phyloP scores from a whole-genome alignment of 2,888 invertebrate species.

The Napeogenes sylphis region DNA sequence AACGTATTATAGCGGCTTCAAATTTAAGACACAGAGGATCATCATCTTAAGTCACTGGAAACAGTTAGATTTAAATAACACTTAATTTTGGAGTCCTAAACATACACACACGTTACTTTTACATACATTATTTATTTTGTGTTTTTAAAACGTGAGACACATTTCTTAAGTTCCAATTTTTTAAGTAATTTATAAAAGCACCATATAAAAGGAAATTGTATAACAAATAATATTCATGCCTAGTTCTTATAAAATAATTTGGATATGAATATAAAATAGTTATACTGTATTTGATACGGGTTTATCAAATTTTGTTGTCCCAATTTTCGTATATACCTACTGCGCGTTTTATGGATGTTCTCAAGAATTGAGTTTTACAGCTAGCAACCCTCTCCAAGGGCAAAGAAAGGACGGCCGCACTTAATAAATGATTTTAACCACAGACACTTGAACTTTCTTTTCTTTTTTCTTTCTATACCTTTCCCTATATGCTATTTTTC shows the following conservation, averaged over 20 bases:
- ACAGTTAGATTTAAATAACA: too few species aligned
- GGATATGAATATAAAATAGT: background rate
- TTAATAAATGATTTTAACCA: constrained; percentile 6
- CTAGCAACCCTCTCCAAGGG: constrained; percentile 3
- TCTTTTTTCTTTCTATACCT: background rate
- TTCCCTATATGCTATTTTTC: background rate
- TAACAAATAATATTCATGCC: background rate
- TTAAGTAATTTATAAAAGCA: background rate
- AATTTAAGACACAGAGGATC: too few species aligned
- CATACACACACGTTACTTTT: too few species aligned
- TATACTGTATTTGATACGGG: background rate
- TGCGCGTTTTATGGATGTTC: constrained; percentile 1
- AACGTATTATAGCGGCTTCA: too few species aligned
- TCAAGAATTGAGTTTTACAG: constrained; percentile 8
- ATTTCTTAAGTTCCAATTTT: background rate
- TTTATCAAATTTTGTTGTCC: background rate
- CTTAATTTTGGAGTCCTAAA: too few species aligned
- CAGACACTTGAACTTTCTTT: background rate
- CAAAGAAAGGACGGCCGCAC: background rate
- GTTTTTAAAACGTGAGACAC: too few species aligned
- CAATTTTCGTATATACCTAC: constrained; percentile 5
- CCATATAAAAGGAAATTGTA: background rate
- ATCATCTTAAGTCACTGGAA: too few species aligned
- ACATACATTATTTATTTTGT: too few species aligned
- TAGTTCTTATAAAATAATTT: background rate